A percentile compares a stretch with the other conserved stretches of the same genome.
Evolutionary conservation across 2,113 vertebrate genomes (phyloP).

Genomic region (Heterotilapia buettikoferi): DNA sequence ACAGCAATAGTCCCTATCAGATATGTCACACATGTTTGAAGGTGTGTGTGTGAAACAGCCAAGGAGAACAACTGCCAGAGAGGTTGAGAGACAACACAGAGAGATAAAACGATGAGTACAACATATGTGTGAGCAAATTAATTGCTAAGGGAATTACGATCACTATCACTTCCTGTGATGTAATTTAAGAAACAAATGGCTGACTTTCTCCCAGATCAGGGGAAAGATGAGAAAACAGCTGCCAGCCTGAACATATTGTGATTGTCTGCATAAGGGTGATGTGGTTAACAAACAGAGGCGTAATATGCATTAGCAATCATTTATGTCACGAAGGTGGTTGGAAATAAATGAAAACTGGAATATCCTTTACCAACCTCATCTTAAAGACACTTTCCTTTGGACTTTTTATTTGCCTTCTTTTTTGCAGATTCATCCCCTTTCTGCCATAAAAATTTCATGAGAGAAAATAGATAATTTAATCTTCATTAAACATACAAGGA

Average conservation of each 20-base stretch:
- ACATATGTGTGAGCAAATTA: conserved; percentile 54
- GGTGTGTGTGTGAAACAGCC: background rate
- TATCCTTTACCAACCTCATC: conserved; percentile 15
- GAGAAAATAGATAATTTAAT: conserved; percentile 72
- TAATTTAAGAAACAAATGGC: conserved; percentile 41
- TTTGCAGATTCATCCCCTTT: conserved; percentile 31
- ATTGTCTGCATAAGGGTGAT: conserved; percentile 3
- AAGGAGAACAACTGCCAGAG: background rate
- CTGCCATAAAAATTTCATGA: conserved; percentile 66
- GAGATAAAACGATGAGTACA: conserved; percentile 38
- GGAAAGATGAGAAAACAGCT: conserved; percentile 3
- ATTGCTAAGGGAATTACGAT: conserved; percentile 62
- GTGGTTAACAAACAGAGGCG: conserved; percentile 16
- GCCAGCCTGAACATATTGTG: background rate
- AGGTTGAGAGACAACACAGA: conserved; percentile 18
- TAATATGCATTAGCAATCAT: conserved; percentile 23
- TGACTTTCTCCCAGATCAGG: conserved; percentile 10
- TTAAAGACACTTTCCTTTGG: background rate
- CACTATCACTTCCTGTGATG: conserved; percentile 45
- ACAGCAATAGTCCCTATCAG: conserved; percentile 41
- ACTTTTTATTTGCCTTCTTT: conserved; percentile 51
- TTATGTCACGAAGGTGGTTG: conserved; percentile 1
- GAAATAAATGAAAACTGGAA: background rate
- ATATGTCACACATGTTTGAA: conserved; percentile 27
- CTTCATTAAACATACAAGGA: conserved; percentile 73